Percentiles rank a stretch among this genome's conserved stretches.
These are phyloP conservation scores for Pleuronectes platessa DNA, from an alignment of 2,113 vertebrate genomes.

Conservation along the genomic window DNA sequence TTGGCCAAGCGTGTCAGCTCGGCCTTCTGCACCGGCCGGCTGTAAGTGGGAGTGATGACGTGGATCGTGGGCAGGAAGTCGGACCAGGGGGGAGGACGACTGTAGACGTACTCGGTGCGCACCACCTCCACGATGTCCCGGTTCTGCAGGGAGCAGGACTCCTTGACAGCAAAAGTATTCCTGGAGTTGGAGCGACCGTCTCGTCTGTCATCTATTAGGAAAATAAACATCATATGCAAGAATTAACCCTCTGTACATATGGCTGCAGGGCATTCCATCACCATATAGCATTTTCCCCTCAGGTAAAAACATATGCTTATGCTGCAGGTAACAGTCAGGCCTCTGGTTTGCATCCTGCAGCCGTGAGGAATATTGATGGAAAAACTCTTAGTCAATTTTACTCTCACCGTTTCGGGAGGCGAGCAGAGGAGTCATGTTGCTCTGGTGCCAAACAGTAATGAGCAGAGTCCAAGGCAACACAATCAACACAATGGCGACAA, in stretches of 20 bases:
- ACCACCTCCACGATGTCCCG: constrained; percentile 89
- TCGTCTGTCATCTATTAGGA: constrained; percentile 82
- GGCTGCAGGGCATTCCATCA: too few species aligned
- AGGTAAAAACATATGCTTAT: background rate
- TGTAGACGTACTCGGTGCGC: constrained; percentile 84
- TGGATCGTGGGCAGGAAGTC: constrained; percentile 84
- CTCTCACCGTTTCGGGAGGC: constrained; percentile 82
- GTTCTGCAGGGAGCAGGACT: constrained; percentile 85
- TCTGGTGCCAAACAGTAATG: constrained; percentile 95
- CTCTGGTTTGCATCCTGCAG: background rate
- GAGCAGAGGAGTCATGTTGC: constrained; percentile 85
- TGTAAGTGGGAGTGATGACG: constrained; percentile 90
- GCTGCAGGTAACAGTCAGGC: too few species aligned
- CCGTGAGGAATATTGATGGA: background rate
- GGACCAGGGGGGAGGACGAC: constrained; percentile 85
- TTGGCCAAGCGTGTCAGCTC: constrained; percentile 93
- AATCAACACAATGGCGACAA: constrained; percentile 93
- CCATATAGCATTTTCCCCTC: background rate
- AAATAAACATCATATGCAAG: background rate
- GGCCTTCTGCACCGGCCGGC: constrained; percentile 92
- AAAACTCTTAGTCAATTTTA: too few species aligned
- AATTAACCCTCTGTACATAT: too few species aligned
- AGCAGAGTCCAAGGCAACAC: constrained; percentile 96
- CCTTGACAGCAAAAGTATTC: constrained; percentile 84
- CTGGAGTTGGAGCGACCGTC: constrained; percentile 79